phyloP scores from a whole-genome alignment of 2,797 vertebrate genomes.

The Sebastes cheni region DNA sequence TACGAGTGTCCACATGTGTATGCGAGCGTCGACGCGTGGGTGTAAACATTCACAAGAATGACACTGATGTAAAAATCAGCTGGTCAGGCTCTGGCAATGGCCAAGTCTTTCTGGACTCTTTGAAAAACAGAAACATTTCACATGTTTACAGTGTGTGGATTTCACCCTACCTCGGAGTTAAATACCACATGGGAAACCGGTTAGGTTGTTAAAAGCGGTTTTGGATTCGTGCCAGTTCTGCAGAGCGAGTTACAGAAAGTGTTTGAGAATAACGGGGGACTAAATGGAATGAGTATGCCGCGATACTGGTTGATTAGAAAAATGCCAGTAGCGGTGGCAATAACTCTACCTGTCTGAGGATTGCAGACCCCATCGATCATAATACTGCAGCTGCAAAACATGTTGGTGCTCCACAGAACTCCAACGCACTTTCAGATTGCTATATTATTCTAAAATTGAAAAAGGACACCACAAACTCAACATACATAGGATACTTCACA shows the following conservation, averaged over 20 bases:
- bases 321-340: slow-evolving; percentile 26
- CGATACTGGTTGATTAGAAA: slow-evolving; percentile 32
- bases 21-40: slow-evolving; percentile 10
- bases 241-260: slow-evolving; percentile 23
- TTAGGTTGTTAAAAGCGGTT: slow-evolving; percentile 57
- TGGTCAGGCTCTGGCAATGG: slow-evolving; percentile 36
- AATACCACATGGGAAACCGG: slow-evolving; percentile 59
- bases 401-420: neutral
- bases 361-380: neutral
- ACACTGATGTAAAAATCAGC: slow-evolving; percentile 72
- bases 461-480: neutral
- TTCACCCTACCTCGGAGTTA: slow-evolving; percentile 41
- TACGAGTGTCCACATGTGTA: slow-evolving; percentile 9
- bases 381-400: slow-evolving; percentile 29
- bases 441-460: slow-evolving; percentile 4
- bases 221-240: slow-evolving; percentile 48
- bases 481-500: neutral
- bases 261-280: slow-evolving; percentile 7
- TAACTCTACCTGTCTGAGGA: slow-evolving; percentile 30
- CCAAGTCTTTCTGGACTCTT: slow-evolving; percentile 14
- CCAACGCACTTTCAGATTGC: slow-evolving; percentile 1
- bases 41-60: slow-evolving; percentile 34
- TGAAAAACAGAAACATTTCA: slow-evolving; percentile 58
- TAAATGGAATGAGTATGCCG: slow-evolving; percentile 21
- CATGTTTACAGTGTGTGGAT: slow-evolving; percentile 54